A percentile compares a stretch with the other conserved stretches of the same genome.
These are phyloP conservation scores for Discoglossus pictus DNA, from an alignment of 2,797 vertebrate species.

Conservation along the genomic window DNA sequence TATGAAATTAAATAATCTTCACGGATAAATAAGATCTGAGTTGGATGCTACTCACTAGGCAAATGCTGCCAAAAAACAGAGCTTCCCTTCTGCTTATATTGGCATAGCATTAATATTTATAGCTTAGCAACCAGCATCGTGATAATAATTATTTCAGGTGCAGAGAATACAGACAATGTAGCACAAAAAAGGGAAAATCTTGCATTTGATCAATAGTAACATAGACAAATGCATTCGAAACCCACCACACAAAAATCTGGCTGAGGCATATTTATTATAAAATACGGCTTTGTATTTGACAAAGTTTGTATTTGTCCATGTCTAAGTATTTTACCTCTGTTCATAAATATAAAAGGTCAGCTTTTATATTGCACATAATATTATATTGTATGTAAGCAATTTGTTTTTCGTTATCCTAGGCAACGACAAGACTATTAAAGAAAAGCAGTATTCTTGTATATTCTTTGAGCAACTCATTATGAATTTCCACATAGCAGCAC, in stretches of 20 bases:
- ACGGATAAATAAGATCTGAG: constrained; percentile 41
- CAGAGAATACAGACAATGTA: constrained; percentile 49
- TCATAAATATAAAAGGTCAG: constrained; percentile 28
- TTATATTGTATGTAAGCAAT: constrained; percentile 44
- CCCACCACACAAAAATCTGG: constrained; percentile 5
- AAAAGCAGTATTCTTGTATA: constrained; percentile 59
- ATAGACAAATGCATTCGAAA: constrained; percentile 48
- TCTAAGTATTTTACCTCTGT: constrained; percentile 46
- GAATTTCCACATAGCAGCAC: constrained; percentile 56
- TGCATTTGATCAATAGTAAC: constrained; percentile 49
- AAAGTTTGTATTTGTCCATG: constrained; percentile 37
- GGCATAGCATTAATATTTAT: constrained; percentile 56
- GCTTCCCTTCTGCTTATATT: constrained; percentile 49
- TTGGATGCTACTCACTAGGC: constrained; percentile 50
- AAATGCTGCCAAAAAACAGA: constrained; percentile 40
- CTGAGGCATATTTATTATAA: constrained; percentile 53
- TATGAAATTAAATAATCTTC: constrained; percentile 56
- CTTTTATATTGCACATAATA: constrained; percentile 11
- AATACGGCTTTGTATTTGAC: constrained; percentile 52
- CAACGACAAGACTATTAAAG: constrained; percentile 41
- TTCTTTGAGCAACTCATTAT: constrained; percentile 68
- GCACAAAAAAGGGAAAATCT: constrained; percentile 43
- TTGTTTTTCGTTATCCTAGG: constrained; percentile 27
- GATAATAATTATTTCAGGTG: constrained; percentile 51
- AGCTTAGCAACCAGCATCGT: constrained; percentile 51